These are phyloP conservation scores for Anolis carolinensis DNA, from an alignment of 2,113 vertebrate genomes.

Conservation along the genomic window DNA sequence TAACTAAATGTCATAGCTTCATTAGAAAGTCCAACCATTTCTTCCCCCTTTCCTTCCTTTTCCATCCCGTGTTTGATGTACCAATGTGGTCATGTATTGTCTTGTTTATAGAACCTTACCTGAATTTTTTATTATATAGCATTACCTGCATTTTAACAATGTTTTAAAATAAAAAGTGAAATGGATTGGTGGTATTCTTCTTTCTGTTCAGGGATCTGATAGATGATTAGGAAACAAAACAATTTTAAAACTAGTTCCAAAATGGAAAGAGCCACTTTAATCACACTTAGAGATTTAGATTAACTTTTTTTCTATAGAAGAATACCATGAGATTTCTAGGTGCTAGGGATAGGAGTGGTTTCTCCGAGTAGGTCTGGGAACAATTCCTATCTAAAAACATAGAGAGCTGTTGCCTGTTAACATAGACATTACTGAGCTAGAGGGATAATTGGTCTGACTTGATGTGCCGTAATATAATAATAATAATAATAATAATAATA, in stretches of 20 bases:
- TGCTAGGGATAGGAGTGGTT: neutral
- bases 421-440: neutral
- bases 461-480: neutral
- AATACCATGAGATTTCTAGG: neutral
- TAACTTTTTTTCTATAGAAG: neutral
- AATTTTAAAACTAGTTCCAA: neutral
- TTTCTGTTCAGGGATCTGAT: constrained; percentile 55
- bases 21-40: constrained; percentile 49
- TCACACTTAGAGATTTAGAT: neutral
- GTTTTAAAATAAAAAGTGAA: constrained; percentile 48
- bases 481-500: no score
- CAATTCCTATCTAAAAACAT: neutral
- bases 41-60: constrained; percentile 53
- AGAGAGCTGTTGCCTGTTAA: neutral
- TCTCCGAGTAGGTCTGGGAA: neutral
- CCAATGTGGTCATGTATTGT: constrained; percentile 8
- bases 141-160: constrained; percentile 27
- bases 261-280: neutral
- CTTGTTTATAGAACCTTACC: constrained; percentile 19
- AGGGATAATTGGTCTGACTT: neutral
- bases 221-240: constrained; percentile 21
- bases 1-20: constrained; percentile 35
- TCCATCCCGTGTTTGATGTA: constrained; percentile 34
- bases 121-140: constrained; percentile 29
- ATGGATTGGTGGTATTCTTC: constrained; percentile 62